These are phyloP conservation scores for Heliconius himera DNA, from an alignment of 1,140 invertebrate species.

Conservation along the genomic window DNA sequence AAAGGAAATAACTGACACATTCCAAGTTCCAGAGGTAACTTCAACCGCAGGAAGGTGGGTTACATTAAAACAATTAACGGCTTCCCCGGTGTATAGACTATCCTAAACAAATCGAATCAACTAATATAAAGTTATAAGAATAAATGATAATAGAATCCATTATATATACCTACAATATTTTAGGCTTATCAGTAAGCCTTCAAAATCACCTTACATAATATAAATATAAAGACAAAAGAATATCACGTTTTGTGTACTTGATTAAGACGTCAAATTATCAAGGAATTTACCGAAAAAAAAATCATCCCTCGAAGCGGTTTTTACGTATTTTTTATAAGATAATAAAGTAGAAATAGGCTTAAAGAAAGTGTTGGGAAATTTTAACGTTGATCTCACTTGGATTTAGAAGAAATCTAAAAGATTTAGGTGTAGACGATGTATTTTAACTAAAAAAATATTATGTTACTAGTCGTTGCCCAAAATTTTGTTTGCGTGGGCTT, in stretches of 20 bases:
- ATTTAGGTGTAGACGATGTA: not conserved
- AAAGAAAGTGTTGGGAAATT: not conserved
- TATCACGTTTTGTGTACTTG: not conserved
- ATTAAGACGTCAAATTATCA: not conserved
- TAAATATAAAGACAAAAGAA: not conserved
- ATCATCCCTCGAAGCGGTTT: not conserved
- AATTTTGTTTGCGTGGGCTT: not conserved
- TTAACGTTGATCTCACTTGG: not conserved
- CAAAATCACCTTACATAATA: not conserved
- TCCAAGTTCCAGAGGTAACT: too few species aligned
- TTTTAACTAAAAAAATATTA: too few species aligned
- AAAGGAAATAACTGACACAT: too few species aligned
- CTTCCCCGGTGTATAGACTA: too few species aligned
- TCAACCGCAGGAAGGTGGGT: too few species aligned
- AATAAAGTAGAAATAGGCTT: slow-evolving; percentile 9
- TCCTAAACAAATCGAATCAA: too few species aligned
- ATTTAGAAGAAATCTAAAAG: not conserved
- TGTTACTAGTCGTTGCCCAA: too few species aligned
- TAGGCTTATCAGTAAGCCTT: not conserved
- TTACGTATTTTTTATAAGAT: slow-evolving; percentile 12
- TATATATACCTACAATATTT: too few species aligned
- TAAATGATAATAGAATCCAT: too few species aligned
- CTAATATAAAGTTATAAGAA: too few species aligned
- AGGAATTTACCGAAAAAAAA: not conserved
- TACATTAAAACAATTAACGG: too few species aligned